A percentile compares a stretch with the other conserved stretches of the same genome.
Conservation (phyloP, 2,888 invertebrate genomes). For the Tenthredo mesomela region DNA sequence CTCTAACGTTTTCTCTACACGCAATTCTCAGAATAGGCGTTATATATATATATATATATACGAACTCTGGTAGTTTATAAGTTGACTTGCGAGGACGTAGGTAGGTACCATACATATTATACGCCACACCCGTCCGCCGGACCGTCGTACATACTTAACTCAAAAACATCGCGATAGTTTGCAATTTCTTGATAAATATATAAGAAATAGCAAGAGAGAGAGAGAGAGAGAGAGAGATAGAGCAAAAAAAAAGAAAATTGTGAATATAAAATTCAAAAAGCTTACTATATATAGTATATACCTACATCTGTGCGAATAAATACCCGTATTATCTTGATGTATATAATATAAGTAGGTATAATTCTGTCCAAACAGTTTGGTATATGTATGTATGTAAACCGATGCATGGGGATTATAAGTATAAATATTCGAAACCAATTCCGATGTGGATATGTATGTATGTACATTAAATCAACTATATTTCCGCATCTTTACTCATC, state of each 20-base stretch:
- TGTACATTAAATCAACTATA: constrained; percentile 26
- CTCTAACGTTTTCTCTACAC: constrained; percentile 1
- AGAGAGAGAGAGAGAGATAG: too few species aligned
- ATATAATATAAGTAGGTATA: background rate
- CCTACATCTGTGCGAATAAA: background rate
- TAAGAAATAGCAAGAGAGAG: too few species aligned
- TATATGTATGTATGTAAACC: background rate
- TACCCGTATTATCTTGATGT: background rate
- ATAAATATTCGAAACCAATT: constrained; percentile 10
- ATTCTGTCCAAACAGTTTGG: background rate
- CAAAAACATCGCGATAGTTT: constrained; percentile 3
- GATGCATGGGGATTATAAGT: background rate
- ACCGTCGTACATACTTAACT: background rate
- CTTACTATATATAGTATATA: too few species aligned
- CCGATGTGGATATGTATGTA: background rate
- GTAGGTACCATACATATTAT: background rate
- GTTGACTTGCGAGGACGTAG: background rate
- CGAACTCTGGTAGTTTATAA: background rate
- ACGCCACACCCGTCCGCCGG: background rate
- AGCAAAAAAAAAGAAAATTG: background rate
- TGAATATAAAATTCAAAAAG: background rate
- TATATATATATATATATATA: constrained; percentile 5
- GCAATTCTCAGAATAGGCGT: constrained; percentile 16
- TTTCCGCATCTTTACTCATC: background rate
- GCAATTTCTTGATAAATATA: constrained; percentile 17